These are phyloP conservation scores for Polylopha cassiicola DNA, from an alignment of 2,888 invertebrate genomes.

Conservation along the genomic window DNA sequence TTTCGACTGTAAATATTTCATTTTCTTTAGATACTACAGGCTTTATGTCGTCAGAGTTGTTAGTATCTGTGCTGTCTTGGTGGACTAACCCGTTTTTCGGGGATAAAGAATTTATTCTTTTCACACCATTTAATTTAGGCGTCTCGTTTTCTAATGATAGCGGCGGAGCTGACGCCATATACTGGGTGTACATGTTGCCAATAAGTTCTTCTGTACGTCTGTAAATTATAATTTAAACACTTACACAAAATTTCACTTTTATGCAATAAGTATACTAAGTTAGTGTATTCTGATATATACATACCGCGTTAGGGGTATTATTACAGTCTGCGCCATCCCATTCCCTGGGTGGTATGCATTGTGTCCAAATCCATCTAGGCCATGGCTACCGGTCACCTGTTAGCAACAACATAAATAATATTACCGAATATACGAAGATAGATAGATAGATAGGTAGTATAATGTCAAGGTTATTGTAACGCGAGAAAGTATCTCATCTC, in stretches of 20 bases:
- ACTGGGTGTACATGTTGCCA: conserved; percentile 72
- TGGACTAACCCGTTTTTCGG: conserved; percentile 42
- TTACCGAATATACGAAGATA: not conserved
- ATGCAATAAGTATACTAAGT: too few relatives aligned
- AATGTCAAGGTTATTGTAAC: too few relatives aligned
- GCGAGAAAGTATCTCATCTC: too few relatives aligned
- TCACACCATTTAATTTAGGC: conserved; percentile 49
- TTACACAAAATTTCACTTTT: too few relatives aligned
- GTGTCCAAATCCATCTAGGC: conserved; percentile 78
- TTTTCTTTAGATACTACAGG: conserved; percentile 45
- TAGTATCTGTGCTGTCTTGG: conserved; percentile 65
- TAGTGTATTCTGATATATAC: not conserved
- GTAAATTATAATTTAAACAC: conserved; percentile 27
- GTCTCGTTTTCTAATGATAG: conserved; percentile 49
- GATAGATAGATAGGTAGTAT: too few relatives aligned
- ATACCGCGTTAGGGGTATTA: conserved; percentile 79
- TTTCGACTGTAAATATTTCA: conserved; percentile 60
- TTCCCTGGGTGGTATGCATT: conserved; percentile 79
- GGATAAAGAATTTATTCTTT: conserved; percentile 43
- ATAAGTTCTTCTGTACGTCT: conserved; percentile 80
- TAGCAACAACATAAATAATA: conserved; percentile 7
- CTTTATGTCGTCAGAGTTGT: conserved; percentile 61
- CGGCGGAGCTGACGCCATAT: conserved; percentile 67
- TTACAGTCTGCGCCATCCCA: conserved; percentile 74
- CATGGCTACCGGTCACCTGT: conserved; percentile 63